Base-by-base conservation (phyloP, 1,140 invertebrate genomes). In the Lepidurus couesii region DNA sequence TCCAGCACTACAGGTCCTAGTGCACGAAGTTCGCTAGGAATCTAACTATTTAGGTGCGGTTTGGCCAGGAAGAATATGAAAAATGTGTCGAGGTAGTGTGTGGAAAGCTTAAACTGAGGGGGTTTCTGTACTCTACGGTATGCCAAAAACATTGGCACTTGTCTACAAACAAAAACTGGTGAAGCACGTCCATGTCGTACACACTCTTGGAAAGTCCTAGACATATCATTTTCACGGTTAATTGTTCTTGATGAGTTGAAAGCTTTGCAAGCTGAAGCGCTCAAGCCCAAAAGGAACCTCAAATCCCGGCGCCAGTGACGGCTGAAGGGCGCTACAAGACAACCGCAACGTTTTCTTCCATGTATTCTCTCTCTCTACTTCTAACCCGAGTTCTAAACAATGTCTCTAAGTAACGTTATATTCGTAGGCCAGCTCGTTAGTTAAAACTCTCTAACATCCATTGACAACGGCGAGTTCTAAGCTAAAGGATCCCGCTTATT, bases 161-260 rank as follows among this genome's bases (percentile, higher is more conserved):
- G 53, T 65, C 53, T 65, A 21, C 53, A 13, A 9, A 65, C 16
- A 65, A 65, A 65, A 65, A 65, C 53, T 21, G 21, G 53, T 7
- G 16, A 21, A 65, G 53, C 8, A n/a, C 21, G 53, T 65, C 21
- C 16, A n/a, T 65, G 53, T 65, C 21, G 53, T 65, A 21, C 21
- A 65, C 53, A 65, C 53, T 65, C 53, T 5, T 21, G 21, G 53
- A 65, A 65, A 65, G 21, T 65, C 53, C 53, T 65, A 65, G 53
- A 65, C 53, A 65, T 65, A 65, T 65, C 53, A 65, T 65, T 65
- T 65, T 65, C 53, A 65, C 53, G 53, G 53, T 65, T 65, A 65
- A 65, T 65, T 65, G 53, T 65, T 21, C 53, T 65, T 65, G 53
- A 65, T 65, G 53, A 65, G 53, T 65, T 21, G 53, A 65, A 65